Evolutionary conservation across 1,140 invertebrate genomes (phyloP), one percentile per base, ranked within the genome.

Genomic region (Lithobius niger): DNA sequence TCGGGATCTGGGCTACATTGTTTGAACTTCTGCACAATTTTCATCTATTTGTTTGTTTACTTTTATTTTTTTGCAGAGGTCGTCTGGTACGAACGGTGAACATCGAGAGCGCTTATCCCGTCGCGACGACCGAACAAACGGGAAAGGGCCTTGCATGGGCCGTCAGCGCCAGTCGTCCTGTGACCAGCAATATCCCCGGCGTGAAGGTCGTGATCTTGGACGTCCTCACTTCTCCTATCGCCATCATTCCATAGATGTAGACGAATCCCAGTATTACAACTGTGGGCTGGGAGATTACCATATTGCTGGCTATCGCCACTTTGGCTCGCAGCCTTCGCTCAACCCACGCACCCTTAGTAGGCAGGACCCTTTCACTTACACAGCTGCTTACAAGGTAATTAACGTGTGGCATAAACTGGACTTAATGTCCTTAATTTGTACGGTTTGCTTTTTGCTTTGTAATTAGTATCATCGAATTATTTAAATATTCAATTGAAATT

Each of bases 171-270:
- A 50, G 25, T 50, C 48, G 6, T 50, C 48, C 3, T 50, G 48
- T 26, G 48, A 53, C 31, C 52, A 53, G 21, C 52, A 53, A n/a
- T 24, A 45, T 42, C n/a, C 28, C 10, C 40, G 22, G 6, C 27
- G 40, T 16, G 52, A 36, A 53, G 21, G 52, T 19, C 28, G 21
- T 27, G 27, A 53, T 10, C 3, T 6, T 53, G 6, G 15, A 13
- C 28, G 28, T 6, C 25, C 40, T 25, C 22, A 43, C 28, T 24
- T 42, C 15, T 27, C 55, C 13, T 44, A 27, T 26, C 43, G 66
- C 25, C 63, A 67, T 53, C 64, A 69, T 56, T 67, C 65, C 48
- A 61, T 64, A 49, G 66, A 70, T 54, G 64, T 63, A 43, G 66
- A 68, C 47, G 65, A 66, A 45, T 65, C 65, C 49, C 56, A 58